Conservation (phyloP, 2,888 invertebrate genomes). For the Cremastinae sp. region DNA sequence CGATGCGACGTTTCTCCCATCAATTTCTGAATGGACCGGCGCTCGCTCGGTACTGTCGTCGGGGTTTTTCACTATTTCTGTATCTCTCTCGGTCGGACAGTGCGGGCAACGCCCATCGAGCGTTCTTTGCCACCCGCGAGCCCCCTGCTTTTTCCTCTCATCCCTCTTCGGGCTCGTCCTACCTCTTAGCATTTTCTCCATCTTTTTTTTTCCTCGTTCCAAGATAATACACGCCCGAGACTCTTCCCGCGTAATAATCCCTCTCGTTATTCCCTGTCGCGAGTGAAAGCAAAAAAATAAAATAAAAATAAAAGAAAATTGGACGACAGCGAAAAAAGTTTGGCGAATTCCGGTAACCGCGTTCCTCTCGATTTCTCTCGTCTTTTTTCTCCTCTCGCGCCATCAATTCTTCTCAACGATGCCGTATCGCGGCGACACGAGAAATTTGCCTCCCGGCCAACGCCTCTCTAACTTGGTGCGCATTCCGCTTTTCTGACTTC, state of each 20-base stretch:
- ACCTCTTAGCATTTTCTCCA: background rate
- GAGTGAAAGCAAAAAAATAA: too few relatives aligned
- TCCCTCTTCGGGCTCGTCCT: background rate
- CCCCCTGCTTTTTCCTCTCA: conserved; percentile 11
- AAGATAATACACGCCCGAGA: conserved; percentile 9
- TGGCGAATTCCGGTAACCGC: conserved; percentile 51
- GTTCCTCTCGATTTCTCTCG: conserved; percentile 15
- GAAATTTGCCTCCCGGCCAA: conserved; percentile 60
- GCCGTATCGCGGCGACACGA: conserved; percentile 46
- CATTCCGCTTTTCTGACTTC: conserved; percentile 15
- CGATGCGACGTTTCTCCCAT: conserved; percentile 53
- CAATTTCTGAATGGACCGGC: conserved; percentile 62
- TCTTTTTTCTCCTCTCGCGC: conserved; percentile 26
- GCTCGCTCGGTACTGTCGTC: conserved; percentile 56
- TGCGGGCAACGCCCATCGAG: conserved; percentile 55
- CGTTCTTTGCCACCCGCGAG: conserved; percentile 30
- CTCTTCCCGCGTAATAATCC: conserved; percentile 46
- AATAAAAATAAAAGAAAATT: conserved; percentile 14
- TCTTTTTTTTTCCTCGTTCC: conserved; percentile 8
- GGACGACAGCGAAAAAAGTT: conserved; percentile 38
- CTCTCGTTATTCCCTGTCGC: conserved; percentile 17
- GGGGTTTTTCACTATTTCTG: conserved; percentile 54
- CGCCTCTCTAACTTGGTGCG: conserved; percentile 42
- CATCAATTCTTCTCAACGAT: conserved; percentile 54
- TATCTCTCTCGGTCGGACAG: conserved; percentile 45